phyloP scores from a whole-genome alignment of 2,113 vertebrate species.

The Nothocercus julius region DNA sequence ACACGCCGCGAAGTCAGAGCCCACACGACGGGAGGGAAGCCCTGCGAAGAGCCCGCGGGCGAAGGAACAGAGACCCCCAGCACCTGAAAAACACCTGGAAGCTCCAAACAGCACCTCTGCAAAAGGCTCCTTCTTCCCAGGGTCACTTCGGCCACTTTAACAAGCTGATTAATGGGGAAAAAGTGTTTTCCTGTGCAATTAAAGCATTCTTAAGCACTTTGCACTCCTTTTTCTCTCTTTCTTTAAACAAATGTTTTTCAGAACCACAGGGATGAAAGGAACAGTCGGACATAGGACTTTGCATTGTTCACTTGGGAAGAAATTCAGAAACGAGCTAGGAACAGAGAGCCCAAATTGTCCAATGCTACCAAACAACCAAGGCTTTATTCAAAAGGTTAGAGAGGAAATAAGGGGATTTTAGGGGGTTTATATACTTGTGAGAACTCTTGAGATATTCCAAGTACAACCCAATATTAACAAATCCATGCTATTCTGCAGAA shows the following conservation, averaged over 20 bases:
- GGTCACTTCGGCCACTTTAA: not conserved
- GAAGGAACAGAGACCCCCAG: not conserved
- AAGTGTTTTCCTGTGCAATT: not conserved
- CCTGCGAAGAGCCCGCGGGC: not conserved
- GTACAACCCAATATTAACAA: rapidly evolving
- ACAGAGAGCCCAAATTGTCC: not conserved
- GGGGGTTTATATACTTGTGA: rapidly evolving
- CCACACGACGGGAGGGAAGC: not conserved
- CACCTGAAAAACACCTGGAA: not conserved
- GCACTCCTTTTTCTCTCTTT: not conserved
- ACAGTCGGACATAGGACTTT: not conserved
- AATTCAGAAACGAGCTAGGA: not conserved
- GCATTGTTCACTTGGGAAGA: too few relatives aligned
- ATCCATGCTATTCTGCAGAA: not conserved
- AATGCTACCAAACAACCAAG: not conserved
- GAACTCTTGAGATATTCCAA: not conserved
- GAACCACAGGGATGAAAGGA: rapidly evolving
- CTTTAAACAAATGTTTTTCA: not conserved
- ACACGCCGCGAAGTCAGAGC: not conserved
- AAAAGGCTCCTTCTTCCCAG: not conserved
- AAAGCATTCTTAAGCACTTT: not conserved
- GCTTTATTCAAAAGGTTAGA: not conserved
- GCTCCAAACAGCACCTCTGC: not conserved
- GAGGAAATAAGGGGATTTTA: not conserved
- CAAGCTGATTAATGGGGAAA: not conserved